phyloP scores from a whole-genome alignment of 2,888 invertebrate species.

The Diarsia brunnea region DNA sequence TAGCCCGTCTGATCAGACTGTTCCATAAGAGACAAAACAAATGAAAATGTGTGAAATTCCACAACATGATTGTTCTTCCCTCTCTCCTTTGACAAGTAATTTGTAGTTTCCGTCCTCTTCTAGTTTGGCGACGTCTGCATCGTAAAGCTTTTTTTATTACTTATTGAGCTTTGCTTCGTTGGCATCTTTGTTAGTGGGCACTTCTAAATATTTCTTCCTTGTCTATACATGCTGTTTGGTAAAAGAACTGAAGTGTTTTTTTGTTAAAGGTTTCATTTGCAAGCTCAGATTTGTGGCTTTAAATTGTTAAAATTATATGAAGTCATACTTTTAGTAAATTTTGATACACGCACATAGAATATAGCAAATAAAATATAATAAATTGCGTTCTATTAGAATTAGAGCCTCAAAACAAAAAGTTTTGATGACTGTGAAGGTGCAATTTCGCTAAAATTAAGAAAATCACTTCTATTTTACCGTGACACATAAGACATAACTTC shows the following conservation, averaged over 20 bases:
- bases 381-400: not conserved
- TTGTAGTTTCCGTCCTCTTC: constrained; percentile 1
- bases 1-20: not conserved
- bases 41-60: constrained; percentile 41
- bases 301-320: not conserved
- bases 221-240: not conserved
- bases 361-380: too few species aligned
- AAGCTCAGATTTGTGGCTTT: not conserved
- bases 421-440: not conserved
- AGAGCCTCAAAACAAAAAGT: not conserved
- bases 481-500: not conserved
- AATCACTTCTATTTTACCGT: not conserved
- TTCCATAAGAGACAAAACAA: constrained; percentile 26
- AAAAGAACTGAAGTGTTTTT: not conserved
- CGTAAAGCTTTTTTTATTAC: constrained; percentile 32
- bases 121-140: constrained; percentile 17
- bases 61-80: constrained; percentile 4
- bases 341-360: not conserved
- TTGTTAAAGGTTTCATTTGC: not conserved
- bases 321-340: not conserved
- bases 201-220: not conserved
- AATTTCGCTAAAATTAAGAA: not conserved
- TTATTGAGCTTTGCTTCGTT: not conserved
- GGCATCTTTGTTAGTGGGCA: not conserved
- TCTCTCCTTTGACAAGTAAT: constrained; percentile 26